Base-by-base conservation (phyloP, 2,797 vertebrate species). In the Melanotaenia boesemani region DNA sequence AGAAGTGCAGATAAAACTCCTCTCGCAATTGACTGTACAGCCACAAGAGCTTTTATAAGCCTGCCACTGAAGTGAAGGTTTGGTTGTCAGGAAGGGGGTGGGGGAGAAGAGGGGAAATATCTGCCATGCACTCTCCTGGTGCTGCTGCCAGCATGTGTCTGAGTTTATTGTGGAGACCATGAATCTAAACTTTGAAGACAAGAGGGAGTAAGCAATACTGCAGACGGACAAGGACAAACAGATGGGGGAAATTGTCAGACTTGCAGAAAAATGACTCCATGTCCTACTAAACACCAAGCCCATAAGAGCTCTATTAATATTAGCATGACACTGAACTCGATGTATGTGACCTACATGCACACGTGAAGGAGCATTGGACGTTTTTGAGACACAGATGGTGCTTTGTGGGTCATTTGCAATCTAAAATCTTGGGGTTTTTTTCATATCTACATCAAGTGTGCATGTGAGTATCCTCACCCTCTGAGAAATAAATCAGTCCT, bases 291-390 rank as follows among this genome's bases (percentile, higher is more conserved):
- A 79, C 62, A 67, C 58, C 67, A 70, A 56, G 24, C 58, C 58
- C 34, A n/a, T 55, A 46, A 34, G 34, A 65, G 30, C 48, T 87
- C 84, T 91, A 86, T 89, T 87, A 85, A 89, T 87, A 85, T 41
- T 76, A 5, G 63, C 48, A 44, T 85, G 83, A 86, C 85, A 75
- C 70, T 76, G 68, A 74, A 62, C 72, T 79, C 77, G 55, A 86
- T 79, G 58, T 32, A 24, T 39, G 55, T 80, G 81, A 30, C 75
- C 83, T 67, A 79, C 37, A 73, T 82, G 54, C 57, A 26, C 37
- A 39, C 63, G 39, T 71, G 15, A 73, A 54, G 12, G 20, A 64
- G n/a, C 70, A 46, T 75, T 39, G 50, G 18, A 66, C 30, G 57
- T 54, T 60, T 63, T 60, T 28, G 26, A 72, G 57, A 39, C 44